Base-by-base conservation (phyloP, 1,140 invertebrate genomes). In the Cotesia glomerata region DNA sequence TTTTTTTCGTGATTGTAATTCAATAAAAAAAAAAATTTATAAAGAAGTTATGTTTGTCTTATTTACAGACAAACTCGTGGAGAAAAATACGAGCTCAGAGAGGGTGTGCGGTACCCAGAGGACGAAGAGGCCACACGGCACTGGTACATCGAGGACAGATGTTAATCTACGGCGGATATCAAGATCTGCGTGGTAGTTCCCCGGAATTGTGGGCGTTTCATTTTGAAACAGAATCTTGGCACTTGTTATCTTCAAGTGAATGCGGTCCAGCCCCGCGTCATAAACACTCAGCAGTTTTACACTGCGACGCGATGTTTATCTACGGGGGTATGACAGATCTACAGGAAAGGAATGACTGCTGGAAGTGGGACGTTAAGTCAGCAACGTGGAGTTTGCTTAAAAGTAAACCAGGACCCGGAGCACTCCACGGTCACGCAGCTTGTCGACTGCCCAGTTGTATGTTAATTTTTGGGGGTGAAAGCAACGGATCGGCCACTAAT, bases 321-420 rank as follows among this genome's bases (percentile, higher is more conserved):
- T 96, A 95, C 84, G 96, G 95, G 4, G 96, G 96, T 0, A 95
- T 95, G 93, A 94, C 92, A 61, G 94, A 96, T 86, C 89, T 97
- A 1, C 91, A 93, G 70, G 92, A 93, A 75, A 90, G 93, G 76
- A 89, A 89, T 72, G 95, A 97, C 84, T 92, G 96, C 54, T 97
- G 95, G 95, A 90, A 91, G 80, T 97, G 92, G 89, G 93, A 95
- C 85, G 92, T 84, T 4, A 86, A 89, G 65, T 82, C 85, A 88
- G 91, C 90, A 34, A 89, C 90, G 0, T 97, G 95, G 95, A 90
- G 81, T 13, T 82, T 89, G 69, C 85, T 95, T 32, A 92, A 92
- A 75, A 88, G 86, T 51, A 91, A 92, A 82, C 87, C 91, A 32
- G 90, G 90, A 58, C 95, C 95, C 0, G 92, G 93, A 58, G 90